phyloP scores from a whole-genome alignment of 2,113 vertebrate species.

The Cinclus mexicanus region DNA sequence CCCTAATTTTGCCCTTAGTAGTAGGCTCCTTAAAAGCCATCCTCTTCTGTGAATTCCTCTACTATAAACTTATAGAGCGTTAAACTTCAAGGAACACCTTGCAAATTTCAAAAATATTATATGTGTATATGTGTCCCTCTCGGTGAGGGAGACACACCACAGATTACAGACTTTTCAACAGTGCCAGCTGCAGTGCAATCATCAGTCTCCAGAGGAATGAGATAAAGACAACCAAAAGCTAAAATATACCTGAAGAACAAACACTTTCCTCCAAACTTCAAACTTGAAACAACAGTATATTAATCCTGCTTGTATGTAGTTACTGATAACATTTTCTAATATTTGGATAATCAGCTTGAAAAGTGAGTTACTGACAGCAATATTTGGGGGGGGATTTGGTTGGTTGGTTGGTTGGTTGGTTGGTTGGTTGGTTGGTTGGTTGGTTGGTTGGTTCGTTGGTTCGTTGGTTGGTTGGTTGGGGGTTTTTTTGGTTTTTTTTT shows the following conservation, averaged over 20 bases:
- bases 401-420: no score
- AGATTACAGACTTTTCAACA: slow-evolving; percentile 13
- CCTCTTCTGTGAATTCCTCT: slow-evolving; percentile 45
- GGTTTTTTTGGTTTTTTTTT: not conserved
- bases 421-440: no score
- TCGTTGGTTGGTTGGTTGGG: no score
- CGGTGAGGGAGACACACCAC: not conserved
- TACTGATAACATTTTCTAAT: not conserved
- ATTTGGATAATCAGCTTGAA: not conserved
- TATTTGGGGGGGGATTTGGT: no score
- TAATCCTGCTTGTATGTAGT: not conserved
- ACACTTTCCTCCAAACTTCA: not conserved
- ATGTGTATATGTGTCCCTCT: not conserved
- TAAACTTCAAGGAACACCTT: slow-evolving; percentile 35
- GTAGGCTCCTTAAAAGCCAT: slow-evolving; percentile 40
- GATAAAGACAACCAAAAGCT: not conserved
- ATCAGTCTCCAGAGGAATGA: not conserved
- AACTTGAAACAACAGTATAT: not conserved
- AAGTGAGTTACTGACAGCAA: not conserved
- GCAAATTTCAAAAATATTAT: slow-evolving; percentile 35
- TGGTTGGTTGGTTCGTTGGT: no score
- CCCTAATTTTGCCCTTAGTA: slow-evolving; percentile 15
- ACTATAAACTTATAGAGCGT: slow-evolving; percentile 32
- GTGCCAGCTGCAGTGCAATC: not conserved
- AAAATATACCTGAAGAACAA: not conserved